Base-by-base conservation (phyloP, 1,140 invertebrate genomes). In the Cydia pomonella region DNA sequence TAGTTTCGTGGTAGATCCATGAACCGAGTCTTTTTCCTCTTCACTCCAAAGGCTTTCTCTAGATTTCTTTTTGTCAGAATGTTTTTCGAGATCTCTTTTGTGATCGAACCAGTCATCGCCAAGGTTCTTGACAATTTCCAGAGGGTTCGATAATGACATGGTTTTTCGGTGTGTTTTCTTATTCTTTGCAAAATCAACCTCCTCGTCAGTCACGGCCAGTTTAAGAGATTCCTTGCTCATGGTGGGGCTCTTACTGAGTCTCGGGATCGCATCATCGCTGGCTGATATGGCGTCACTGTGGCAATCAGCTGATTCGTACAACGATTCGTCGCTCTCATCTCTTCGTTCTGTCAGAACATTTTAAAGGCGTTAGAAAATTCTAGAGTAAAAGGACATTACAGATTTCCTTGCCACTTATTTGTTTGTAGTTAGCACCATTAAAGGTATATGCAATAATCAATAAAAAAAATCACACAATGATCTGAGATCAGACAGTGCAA, bases 121-220 rank as follows among this genome's bases (percentile, higher is more conserved):
- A 4, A 93, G 77, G 72, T 77, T 92, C 80, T 87, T 92, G 25
- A 93, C 92, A 16, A 93, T 89, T 84, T 93, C 93, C 94, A 94
- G 97, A 95, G 74, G 96, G 93, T 89, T 98, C 95, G 77, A 97
- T 95, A 93, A 97, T 95, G 80, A 97, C 95, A 94, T 98, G 95
- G 88, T 96, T 97, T 93, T 98, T 95, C 94, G 95, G 95, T 93
- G 92, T 72, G 88, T 86, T 73, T 90, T 89, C 73, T 91, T 93
- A 7, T 38, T 73, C 77, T 80, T 92, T 1, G 76, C 80, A 2
- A 79, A 69, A 9, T 92, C 93, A 2, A 91, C 82, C 79, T 93
- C 91, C 79, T 93, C 90, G 72, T 92, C 89, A 10, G 90, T 91
- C 29, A 92, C 80, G 3, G 88, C 89, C 18, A 92, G 74, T 82